Evolutionary conservation across 2,113 vertebrate genomes (phyloP), one percentile per base, ranked within the genome.

Genomic region (Electrona antarctica): DNA sequence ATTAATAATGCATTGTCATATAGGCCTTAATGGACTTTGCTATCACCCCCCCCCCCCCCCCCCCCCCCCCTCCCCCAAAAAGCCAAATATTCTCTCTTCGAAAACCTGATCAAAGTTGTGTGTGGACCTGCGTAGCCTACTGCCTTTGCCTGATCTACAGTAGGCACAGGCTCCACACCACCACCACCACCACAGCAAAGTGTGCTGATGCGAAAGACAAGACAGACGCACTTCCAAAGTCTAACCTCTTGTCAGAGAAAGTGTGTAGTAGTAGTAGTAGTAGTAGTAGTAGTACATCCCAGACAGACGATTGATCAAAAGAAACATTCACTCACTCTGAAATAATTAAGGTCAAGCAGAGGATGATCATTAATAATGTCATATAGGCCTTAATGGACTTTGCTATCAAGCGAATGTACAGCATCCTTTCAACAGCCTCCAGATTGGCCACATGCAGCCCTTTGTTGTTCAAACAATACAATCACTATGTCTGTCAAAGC

Each of bases 401-500:
- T 41, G 33, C 33, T 41, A 41, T 41, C 33, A 4, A 41, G 33
- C 5, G 33, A 41, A 41, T 41, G 33, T 41, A 2, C 15, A 58
- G 10, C 3, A 55, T 60, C 28, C 46, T 74, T 1, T 79, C 65
- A 62, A 12, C 57, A 74, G 29, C 33, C 0, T 1, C 48, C 12
- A 29, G 15, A 60, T 45, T 64, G 7, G 33, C 33, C 33, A 4
- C 60, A 21, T 67, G 7, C 41, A 21, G 29, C 2, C 41, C 56
- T 69, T 54, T n/a, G 2, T 63, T 8, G 57, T 50, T 62, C 57
- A 62, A 41, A 74, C 71, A 73, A 57, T 67, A 46, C 58, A 29
- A 68, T 7, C 48, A 74, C 76, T 54, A 74, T 68, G 6, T 76
- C 79, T 84, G 68, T 86, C 69, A 85, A 21, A 74, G 65, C 65